Evolutionary conservation across 1,140 invertebrate genomes (phyloP).

Genomic region (Asbolus verrucosus): DNA sequence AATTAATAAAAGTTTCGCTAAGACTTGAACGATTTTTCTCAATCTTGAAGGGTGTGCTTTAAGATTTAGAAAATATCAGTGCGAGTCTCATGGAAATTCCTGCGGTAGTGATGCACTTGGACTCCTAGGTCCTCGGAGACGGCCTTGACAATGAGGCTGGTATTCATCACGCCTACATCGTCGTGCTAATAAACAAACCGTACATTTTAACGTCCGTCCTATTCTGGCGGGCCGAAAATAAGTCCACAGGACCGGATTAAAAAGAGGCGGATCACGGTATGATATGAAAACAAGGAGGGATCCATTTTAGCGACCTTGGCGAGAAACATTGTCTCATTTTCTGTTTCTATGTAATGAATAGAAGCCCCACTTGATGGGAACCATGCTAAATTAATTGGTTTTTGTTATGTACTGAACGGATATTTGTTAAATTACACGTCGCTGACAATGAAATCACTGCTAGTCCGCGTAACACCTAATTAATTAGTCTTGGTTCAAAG

Average conservation of each 20-base stretch:
- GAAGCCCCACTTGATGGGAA: conserved; percentile 25
- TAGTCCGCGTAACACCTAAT: background rate
- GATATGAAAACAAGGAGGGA: background rate
- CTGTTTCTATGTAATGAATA: conserved; percentile 14
- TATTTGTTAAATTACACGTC: conserved; percentile 17
- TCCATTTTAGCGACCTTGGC: background rate
- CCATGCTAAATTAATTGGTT: conserved; percentile 15
- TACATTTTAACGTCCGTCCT: conserved; percentile 26
- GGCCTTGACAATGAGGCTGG: conserved; percentile 47
- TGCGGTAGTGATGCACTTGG: conserved; percentile 5
- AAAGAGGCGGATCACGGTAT: background rate
- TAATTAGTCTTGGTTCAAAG: background rate
- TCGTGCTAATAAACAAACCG: conserved; percentile 29
- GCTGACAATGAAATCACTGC: background rate
- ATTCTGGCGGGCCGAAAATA: conserved; percentile 17
- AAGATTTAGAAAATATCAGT: no score
- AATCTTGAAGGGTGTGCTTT: no score
- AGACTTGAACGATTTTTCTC: no score
- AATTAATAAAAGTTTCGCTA: no score
- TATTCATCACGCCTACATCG: conserved; percentile 43
- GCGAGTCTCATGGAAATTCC: conserved; percentile 19
- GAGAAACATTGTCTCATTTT: background rate
- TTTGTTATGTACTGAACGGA: conserved; percentile 10
- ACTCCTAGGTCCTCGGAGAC: conserved; percentile 5
- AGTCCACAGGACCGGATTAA: background rate